Conservation (phyloP, 92 coral and sea anemone genomes). For the Galaxea fascicularis region DNA sequence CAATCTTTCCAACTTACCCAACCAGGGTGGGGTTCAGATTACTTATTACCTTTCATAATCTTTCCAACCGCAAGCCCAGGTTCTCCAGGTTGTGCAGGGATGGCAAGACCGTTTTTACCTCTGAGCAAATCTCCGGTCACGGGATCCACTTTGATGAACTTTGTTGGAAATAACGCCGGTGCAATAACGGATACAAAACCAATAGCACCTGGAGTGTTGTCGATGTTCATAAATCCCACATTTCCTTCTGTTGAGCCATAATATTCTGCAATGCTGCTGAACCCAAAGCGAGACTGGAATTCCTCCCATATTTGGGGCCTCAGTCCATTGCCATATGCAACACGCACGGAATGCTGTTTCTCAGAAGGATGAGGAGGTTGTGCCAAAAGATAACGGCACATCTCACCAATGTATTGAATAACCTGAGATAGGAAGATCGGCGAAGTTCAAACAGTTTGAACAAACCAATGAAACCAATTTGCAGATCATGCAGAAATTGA, state of each 20-base stretch:
- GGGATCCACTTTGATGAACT: conserved; percentile 74
- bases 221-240: conserved; percentile 69
- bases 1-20: no score
- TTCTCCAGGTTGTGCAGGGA: conserved; percentile 79
- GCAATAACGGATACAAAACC: conserved; percentile 76
- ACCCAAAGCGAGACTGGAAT: conserved; percentile 86
- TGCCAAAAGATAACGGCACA: conserved; percentile 93
- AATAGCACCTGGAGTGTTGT: conserved; percentile 80
- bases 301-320: conserved; percentile 93
- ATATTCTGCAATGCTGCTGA: conserved; percentile 81
- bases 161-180: conserved; percentile 63
- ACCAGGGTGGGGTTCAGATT: no score
- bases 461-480: no score
- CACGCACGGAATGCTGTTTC: conserved; percentile 77
- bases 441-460: background rate
- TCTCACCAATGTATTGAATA: conserved; percentile 90
- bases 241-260: conserved; percentile 97
- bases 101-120: conserved; percentile 85
- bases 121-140: conserved; percentile 81
- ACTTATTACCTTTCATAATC: conserved; percentile 50
- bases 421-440: conserved; percentile 43
- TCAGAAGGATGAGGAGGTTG: conserved; percentile 89
- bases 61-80: conserved; percentile 83
- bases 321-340: conserved; percentile 89
- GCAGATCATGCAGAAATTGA: no score